phyloP scores from a whole-genome alignment of 1,140 invertebrate genomes.

The Zaprionus vittiger region DNA sequence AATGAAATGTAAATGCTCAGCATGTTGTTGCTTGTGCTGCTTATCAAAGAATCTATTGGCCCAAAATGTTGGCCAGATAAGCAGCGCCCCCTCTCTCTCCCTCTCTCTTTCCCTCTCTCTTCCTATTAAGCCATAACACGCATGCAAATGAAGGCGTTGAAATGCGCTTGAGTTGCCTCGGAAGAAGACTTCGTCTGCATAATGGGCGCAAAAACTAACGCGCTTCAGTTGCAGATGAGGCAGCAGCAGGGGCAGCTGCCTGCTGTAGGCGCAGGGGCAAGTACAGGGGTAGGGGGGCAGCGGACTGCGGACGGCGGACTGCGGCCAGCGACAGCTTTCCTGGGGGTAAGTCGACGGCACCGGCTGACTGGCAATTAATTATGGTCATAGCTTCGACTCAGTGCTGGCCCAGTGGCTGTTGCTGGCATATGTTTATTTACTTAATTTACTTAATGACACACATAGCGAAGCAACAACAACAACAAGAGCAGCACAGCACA shows the following conservation, averaged over 20 bases:
- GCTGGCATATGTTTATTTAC: slow-evolving; percentile 83
- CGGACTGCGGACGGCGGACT: neutral
- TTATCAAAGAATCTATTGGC: slow-evolving; percentile 74
- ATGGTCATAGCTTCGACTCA: slow-evolving; percentile 67
- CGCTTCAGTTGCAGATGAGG: slow-evolving; percentile 62
- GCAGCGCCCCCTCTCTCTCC: slow-evolving; percentile 31
- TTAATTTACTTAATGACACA: slow-evolving; percentile 84
- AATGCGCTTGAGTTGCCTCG: slow-evolving; percentile 58
- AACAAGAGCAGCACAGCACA: neutral
- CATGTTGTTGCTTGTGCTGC: slow-evolving; percentile 25
- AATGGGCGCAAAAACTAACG: slow-evolving; percentile 82
- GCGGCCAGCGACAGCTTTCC: slow-evolving; percentile 42
- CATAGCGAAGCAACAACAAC: slow-evolving; percentile 47
- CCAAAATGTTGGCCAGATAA: slow-evolving; percentile 57
- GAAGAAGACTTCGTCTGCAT: slow-evolving; percentile 36
- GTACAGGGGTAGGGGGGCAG: neutral
- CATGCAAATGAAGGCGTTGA: slow-evolving; percentile 84
- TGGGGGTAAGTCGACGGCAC: slow-evolving; percentile 46
- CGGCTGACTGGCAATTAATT: slow-evolving; percentile 82
- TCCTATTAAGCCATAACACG: slow-evolving; percentile 82
- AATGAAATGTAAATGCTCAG: slow-evolving; percentile 76
- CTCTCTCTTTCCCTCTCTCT: neutral
- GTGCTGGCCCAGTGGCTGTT: slow-evolving; percentile 42
- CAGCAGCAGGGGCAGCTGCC: slow-evolving; percentile 20
- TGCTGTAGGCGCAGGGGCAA: slow-evolving; percentile 8